phyloP scores from a whole-genome alignment of 1,140 invertebrate genomes.

The Eueides isabella region DNA sequence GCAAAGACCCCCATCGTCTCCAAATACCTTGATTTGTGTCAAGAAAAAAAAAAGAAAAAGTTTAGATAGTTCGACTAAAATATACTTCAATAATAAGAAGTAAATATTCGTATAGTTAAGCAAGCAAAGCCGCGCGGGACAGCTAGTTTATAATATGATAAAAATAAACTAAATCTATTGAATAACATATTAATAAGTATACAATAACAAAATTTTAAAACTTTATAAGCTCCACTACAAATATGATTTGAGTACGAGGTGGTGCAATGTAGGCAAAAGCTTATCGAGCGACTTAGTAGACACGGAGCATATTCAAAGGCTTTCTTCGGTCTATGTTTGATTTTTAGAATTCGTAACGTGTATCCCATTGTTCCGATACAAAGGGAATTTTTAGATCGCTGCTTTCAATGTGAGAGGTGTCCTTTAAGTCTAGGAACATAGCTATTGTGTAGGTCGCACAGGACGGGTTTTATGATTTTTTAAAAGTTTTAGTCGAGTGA shows the following conservation, averaged over 20 bases:
- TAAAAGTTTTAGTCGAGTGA: neutral
- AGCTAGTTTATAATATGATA: too few relatives aligned
- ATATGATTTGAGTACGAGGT: neutral
- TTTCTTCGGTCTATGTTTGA: conserved; percentile 39
- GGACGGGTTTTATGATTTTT: conserved; percentile 24
- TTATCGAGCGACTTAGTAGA: conserved; percentile 21
- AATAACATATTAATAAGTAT: too few relatives aligned
- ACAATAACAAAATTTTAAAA: too few relatives aligned
- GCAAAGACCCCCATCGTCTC: too few relatives aligned
- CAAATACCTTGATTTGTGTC: too few relatives aligned
- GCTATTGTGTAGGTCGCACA: conserved; percentile 28
- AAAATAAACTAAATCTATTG: too few relatives aligned
- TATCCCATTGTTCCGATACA: conserved; percentile 45
- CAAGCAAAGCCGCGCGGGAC: too few relatives aligned
- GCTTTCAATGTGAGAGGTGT: conserved; percentile 39
- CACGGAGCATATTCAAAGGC: conserved; percentile 24
- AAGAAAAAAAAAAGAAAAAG: too few relatives aligned
- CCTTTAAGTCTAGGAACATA: conserved; percentile 24
- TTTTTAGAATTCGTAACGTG: conserved; percentile 48
- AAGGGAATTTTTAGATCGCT: conserved; percentile 44
- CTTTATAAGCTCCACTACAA: neutral
- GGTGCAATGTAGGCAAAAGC: neutral
- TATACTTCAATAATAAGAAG: too few relatives aligned
- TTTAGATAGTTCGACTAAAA: too few relatives aligned
- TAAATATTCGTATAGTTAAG: too few relatives aligned